These are phyloP conservation scores for Gisinianus flammeolus DNA, from an alignment of 2,888 invertebrate genomes.

Conservation along the genomic window DNA sequence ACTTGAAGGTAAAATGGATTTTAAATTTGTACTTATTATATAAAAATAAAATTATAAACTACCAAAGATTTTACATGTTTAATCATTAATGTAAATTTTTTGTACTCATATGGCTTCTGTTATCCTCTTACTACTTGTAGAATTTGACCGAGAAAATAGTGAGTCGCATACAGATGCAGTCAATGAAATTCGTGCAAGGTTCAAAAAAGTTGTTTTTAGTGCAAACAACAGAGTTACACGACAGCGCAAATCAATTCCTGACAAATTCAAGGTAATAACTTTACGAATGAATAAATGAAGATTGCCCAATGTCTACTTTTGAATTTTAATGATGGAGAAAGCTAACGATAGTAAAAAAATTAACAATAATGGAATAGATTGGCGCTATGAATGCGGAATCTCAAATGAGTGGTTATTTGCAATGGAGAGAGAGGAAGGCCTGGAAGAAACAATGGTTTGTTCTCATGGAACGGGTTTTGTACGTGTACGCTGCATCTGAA, in stretches of 20 bases:
- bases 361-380: constrained; percentile 61
- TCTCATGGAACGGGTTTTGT: constrained; percentile 66
- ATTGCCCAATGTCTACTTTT: no score
- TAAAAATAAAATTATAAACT: background rate
- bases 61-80: background rate
- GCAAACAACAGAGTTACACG: constrained; percentile 56
- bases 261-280: constrained; percentile 60
- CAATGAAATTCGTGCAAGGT: constrained; percentile 58
- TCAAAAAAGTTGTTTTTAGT: constrained; percentile 60
- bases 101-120: constrained; percentile 5
- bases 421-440: constrained; percentile 61
- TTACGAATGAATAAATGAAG: background rate
- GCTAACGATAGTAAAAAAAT: constrained; percentile 16
- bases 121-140: constrained; percentile 37
- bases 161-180: constrained; percentile 53
- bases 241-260: constrained; percentile 60
- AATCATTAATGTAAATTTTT: background rate
- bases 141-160: constrained; percentile 58
- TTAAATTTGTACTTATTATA: constrained; percentile 49
- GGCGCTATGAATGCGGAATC: constrained; percentile 66
- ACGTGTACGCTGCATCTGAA: constrained; percentile 66
- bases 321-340: background rate
- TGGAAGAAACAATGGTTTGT: constrained; percentile 69
- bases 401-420: constrained; percentile 67
- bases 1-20: constrained; percentile 61